These are phyloP conservation scores for Cheilosia variabilis DNA, from an alignment of 2,888 invertebrate genomes.

Conservation along the genomic window DNA sequence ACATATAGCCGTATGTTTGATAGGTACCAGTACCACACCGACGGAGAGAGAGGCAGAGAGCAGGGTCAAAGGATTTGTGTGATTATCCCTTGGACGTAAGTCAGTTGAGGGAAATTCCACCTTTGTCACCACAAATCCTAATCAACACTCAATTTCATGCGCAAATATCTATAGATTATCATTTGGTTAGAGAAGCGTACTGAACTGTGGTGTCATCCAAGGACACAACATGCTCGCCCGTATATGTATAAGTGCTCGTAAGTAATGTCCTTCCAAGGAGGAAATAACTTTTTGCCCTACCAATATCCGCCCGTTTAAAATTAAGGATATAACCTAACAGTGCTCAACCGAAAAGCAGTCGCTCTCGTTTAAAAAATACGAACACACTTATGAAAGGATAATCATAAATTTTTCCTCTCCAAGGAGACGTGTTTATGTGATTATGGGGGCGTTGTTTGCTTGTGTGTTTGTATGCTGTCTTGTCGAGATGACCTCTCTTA, in stretches of 20 bases:
- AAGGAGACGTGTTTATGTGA: background rate
- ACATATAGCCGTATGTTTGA: background rate
- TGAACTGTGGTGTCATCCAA: slow-evolving; percentile 28
- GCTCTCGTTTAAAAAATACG: background rate
- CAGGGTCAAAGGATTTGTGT: slow-evolving; percentile 49
- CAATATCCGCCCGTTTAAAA: slow-evolving; percentile 42
- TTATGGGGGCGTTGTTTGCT: background rate
- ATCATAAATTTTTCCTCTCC: slow-evolving; percentile 54
- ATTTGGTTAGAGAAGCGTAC: slow-evolving; percentile 41
- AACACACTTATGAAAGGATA: slow-evolving; percentile 52
- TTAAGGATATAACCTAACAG: slow-evolving; percentile 55
- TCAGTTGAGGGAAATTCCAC: slow-evolving; percentile 46
- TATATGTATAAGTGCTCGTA: background rate
- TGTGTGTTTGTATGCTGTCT: background rate
- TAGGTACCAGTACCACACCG: background rate
- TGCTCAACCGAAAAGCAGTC: slow-evolving; percentile 25
- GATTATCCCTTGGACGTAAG: slow-evolving; percentile 40
- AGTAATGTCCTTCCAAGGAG: slow-evolving; percentile 38
- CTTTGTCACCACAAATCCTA: slow-evolving; percentile 71
- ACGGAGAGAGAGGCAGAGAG: background rate
- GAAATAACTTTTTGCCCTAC: slow-evolving; percentile 52
- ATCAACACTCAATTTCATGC: slow-evolving; percentile 74
- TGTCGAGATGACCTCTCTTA: slow-evolving; percentile 42
- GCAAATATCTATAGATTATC: slow-evolving; percentile 68
- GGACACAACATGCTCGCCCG: slow-evolving; percentile 23